Evolutionary conservation across 35 echinoderm and acorn worm genomes (phyloP).

Genomic region (Amphiura filiformis): DNA sequence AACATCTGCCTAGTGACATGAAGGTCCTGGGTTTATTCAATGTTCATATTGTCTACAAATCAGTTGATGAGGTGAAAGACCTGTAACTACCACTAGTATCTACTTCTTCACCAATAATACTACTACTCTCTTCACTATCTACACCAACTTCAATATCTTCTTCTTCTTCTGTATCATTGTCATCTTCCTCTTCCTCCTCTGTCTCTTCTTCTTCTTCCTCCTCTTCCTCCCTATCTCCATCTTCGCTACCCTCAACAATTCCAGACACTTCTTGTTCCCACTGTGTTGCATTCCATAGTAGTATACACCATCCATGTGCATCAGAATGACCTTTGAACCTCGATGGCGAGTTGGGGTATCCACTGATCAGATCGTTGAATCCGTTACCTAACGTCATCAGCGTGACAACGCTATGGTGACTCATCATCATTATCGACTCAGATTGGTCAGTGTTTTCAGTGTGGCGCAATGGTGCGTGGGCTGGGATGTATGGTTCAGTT

Average conservation of each 20-base stretch:
- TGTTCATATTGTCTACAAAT: background rate
- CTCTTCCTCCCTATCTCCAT: background rate
- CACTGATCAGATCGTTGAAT: slow-evolving; percentile 71
- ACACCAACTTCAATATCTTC: background rate
- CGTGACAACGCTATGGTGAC: background rate
- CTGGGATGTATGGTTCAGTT: slow-evolving; percentile 14
- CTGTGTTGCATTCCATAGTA: slow-evolving; percentile 72
- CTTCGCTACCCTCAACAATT: background rate
- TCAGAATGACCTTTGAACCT: slow-evolving; percentile 69
- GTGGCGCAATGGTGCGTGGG: slow-evolving; percentile 15
- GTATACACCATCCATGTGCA: slow-evolving; percentile 68
- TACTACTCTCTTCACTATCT: background rate
- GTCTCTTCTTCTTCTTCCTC: background rate
- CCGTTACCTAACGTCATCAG: slow-evolving; percentile 76
- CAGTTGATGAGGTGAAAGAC: background rate
- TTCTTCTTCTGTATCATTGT: background rate
- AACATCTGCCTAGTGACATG: no score
- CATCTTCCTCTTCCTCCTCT: background rate
- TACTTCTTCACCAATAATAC: background rate
- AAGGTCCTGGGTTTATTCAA: no score
- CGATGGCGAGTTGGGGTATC: slow-evolving; percentile 63
- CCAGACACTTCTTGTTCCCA: slow-evolving; percentile 34
- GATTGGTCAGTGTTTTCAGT: background rate
- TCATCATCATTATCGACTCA: background rate
- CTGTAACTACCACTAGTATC: background rate